phyloP scores from a whole-genome alignment of 2,797 vertebrate species.

The Potorous gilbertii region DNA sequence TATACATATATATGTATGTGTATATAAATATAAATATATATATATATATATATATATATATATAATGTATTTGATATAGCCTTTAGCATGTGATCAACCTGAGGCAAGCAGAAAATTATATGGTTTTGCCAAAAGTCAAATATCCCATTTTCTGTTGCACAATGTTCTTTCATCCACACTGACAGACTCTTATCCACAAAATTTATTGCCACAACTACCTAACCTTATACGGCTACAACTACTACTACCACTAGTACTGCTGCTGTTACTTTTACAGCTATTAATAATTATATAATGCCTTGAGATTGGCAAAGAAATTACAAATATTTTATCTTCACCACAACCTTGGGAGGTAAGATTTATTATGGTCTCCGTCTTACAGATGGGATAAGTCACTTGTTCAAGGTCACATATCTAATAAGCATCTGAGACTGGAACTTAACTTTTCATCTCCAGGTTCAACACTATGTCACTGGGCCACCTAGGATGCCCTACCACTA shows the following conservation, averaged over 20 bases:
- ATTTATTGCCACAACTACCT: not conserved
- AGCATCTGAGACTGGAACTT: not conserved
- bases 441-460: not conserved
- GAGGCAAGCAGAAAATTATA: not conserved
- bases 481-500: not conserved
- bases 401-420: not conserved
- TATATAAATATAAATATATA: no score
- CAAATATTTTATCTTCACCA: not conserved
- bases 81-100: not conserved
- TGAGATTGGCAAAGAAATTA: not conserved
- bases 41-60: no score
- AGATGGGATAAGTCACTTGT: not conserved
- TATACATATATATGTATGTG: no score
- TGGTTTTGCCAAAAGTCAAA: not conserved
- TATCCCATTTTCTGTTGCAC: not conserved
- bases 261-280: not conserved
- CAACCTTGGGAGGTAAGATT: not conserved
- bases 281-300: not conserved
- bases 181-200: not conserved
- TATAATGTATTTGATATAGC: not conserved
- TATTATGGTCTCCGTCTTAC: not conserved
- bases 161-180: not conserved
- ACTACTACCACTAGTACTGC: no score
- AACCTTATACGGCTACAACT: not conserved
- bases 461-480: not conserved